Evolutionary conservation across 2,888 invertebrate genomes (phyloP).

Genomic region (Brenthis daphne): DNA sequence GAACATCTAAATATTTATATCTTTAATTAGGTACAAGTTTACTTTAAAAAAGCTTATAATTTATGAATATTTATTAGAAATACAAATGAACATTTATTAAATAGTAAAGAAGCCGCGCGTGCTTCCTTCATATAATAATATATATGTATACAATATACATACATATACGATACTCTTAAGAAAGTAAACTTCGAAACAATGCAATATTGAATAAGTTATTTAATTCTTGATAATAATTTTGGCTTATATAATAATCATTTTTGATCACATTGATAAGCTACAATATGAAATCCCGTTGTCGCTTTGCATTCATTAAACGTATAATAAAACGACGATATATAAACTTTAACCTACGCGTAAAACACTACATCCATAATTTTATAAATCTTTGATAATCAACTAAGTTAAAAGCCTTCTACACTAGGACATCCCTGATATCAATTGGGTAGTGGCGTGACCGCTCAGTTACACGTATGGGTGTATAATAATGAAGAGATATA

Average conservation of each 20-base stretch:
- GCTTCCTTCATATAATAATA: neutral
- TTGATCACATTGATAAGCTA: constrained; percentile 3
- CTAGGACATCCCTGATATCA: constrained; percentile 72
- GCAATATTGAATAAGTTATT: constrained; percentile 4
- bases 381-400: constrained; percentile 69
- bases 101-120: neutral
- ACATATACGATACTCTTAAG: constrained; percentile 9
- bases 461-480: constrained; percentile 10
- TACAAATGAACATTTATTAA: constrained; percentile 9
- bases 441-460: constrained; percentile 49
- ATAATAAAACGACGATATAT: constrained; percentile 43
- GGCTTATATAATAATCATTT: neutral
- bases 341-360: constrained; percentile 54
- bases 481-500: neutral
- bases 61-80: constrained; percentile 12
- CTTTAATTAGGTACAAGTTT: constrained; percentile 11
- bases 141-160: too few relatives aligned
- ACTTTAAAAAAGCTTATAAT: constrained; percentile 16
- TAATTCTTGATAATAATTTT: neutral
- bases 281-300: constrained; percentile 32
- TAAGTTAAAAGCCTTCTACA: constrained; percentile 70
- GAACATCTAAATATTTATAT: constrained; percentile 16
- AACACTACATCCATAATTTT: constrained; percentile 68
- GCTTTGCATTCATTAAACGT: constrained; percentile 26
- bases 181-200: constrained; percentile 10